phyloP scores from a whole-genome alignment of 2,888 invertebrate genomes.

The Labia minor region DNA sequence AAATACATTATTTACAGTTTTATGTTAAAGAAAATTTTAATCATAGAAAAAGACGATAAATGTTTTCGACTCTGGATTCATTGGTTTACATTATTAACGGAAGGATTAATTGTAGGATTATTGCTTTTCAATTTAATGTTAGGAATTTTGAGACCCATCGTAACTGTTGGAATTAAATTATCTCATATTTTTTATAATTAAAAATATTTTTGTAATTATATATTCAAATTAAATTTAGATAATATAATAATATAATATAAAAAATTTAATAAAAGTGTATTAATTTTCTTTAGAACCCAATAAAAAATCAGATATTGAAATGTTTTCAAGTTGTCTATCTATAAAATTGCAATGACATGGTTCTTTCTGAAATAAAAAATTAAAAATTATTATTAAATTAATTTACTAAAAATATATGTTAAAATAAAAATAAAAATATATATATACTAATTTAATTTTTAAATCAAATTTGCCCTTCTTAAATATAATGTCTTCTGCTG shows the following conservation, averaged over 20 bases:
- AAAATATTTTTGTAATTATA: neutral
- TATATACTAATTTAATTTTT: slow-evolving; percentile 38
- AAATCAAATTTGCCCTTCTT: slow-evolving; percentile 37
- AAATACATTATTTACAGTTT: neutral
- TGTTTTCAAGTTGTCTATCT: neutral
- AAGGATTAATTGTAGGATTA: neutral
- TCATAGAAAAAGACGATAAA: neutral
- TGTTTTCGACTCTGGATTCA: neutral
- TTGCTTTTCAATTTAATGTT: neutral
- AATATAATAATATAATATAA: neutral
- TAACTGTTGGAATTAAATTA: neutral
- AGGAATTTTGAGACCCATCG: neutral
- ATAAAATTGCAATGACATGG: neutral
- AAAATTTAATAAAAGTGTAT: neutral
- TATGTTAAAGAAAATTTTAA: neutral
- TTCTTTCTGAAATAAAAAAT: neutral
- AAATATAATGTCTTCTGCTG: slow-evolving; percentile 35
- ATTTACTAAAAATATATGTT: neutral
- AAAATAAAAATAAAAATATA: slow-evolving; percentile 15
- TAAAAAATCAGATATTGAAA: neutral
- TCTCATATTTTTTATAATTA: neutral
- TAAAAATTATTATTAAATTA: neutral
- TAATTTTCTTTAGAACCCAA: neutral
- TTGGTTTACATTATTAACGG: neutral
- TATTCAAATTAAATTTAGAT: neutral